phyloP scores from a whole-genome alignment of 2,888 invertebrate species.

The Selenia dentaria region DNA sequence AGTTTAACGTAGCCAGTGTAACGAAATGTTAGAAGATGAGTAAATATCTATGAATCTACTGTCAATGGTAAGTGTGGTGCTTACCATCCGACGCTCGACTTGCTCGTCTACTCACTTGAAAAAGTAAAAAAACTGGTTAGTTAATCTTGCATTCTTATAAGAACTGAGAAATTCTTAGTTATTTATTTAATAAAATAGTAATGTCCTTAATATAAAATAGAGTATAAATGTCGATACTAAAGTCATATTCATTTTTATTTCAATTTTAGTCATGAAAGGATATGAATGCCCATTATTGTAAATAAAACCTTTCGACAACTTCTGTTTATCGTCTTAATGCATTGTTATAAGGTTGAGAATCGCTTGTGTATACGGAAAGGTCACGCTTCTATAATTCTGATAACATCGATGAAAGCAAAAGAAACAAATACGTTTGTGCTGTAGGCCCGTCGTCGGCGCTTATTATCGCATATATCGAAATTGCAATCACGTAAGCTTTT shows the following conservation, averaged over 20 bases:
- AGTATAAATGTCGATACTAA: slow-evolving; percentile 17
- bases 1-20: no score
- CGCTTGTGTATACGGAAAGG: slow-evolving; percentile 8
- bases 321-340: slow-evolving; percentile 10
- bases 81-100: no score
- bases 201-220: slow-evolving; percentile 15
- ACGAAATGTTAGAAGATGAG: no score
- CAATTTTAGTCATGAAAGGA: slow-evolving; percentile 22
- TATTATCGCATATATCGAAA: slow-evolving; percentile 35
- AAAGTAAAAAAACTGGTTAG: no score
- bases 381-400: slow-evolving; percentile 21
- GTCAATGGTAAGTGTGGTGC: no score
- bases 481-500: slow-evolving; percentile 38
- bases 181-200: slow-evolving; percentile 17
- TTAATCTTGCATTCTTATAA: no score
- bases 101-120: no score
- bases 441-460: slow-evolving; percentile 25
- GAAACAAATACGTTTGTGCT: slow-evolving; percentile 22
- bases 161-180: no score
- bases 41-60: no score
- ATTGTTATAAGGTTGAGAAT: slow-evolving; percentile 11
- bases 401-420: slow-evolving; percentile 25
- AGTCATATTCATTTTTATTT: slow-evolving; percentile 24
- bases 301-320: slow-evolving; percentile 7
- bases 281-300: slow-evolving; percentile 20